A percentile compares a stretch with the other conserved stretches of the same genome.
Conservation (phyloP, 1,140 invertebrate species). For the Pygmarrhopalites habei region DNA sequence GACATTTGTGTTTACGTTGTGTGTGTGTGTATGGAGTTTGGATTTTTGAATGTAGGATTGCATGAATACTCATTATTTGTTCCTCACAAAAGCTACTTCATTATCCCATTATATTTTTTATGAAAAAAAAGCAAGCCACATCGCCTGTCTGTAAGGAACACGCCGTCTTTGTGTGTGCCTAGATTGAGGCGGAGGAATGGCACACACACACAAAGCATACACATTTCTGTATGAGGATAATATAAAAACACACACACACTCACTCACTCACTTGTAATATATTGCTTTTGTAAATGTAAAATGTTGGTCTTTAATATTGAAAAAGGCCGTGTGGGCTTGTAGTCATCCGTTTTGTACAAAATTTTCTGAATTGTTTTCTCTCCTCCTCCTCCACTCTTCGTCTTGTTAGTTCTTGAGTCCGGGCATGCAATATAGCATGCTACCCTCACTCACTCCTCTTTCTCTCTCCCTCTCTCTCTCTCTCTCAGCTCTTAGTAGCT, state of each 20-base stretch:
- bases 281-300: too few relatives aligned
- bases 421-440: slow-evolving; percentile 36
- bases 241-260: too few relatives aligned
- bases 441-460: background rate
- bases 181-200: background rate
- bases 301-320: too few relatives aligned
- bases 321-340: background rate
- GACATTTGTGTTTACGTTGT: too few relatives aligned
- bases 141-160: background rate
- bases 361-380: background rate
- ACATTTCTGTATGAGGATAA: too few relatives aligned
- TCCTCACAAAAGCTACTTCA: background rate
- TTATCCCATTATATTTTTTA: too few relatives aligned
- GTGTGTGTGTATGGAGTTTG: too few relatives aligned
- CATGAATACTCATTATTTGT: slow-evolving; percentile 26
- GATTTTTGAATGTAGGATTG: too few relatives aligned
- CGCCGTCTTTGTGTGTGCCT: background rate
- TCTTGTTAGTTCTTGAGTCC: slow-evolving; percentile 8
- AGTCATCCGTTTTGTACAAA: background rate
- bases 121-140: too few relatives aligned
- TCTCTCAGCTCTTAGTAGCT: too few relatives aligned
- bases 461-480: background rate
- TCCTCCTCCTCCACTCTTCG: background rate
- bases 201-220: background rate
- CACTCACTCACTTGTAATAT: too few relatives aligned